Evolutionary conservation across 2,797 vertebrate genomes (phyloP).

Genomic region (Chrysocyon brachyurus): DNA sequence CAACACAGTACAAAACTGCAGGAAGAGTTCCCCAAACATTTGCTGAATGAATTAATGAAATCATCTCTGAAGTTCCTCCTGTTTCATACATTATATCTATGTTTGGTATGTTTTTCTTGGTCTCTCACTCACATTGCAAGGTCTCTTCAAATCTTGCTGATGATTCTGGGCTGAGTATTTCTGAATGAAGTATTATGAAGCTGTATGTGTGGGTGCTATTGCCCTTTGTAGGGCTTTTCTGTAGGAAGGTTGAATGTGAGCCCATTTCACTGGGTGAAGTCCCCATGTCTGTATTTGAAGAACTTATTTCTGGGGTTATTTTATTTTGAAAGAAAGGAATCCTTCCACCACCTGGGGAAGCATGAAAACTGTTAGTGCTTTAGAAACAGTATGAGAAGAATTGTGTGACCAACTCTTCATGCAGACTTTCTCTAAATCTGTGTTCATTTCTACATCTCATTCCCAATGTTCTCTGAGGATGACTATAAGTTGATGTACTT

Average conservation of each 20-base stretch:
- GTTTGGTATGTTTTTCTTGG: not conserved
- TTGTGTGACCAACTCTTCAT: not conserved
- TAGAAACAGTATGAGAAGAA: not conserved
- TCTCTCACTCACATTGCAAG: not conserved
- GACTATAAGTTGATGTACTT: not conserved
- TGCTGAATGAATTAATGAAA: not conserved
- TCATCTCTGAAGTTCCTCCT: not conserved
- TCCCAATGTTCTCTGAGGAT: not conserved
- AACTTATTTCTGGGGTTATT: not conserved
- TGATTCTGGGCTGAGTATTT: not conserved
- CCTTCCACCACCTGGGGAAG: not conserved
- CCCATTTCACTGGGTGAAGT: not conserved
- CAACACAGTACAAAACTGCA: not conserved
- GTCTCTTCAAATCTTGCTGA: not conserved
- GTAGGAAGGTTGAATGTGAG: not conserved
- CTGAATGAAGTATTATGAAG: not conserved
- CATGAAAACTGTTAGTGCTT: not conserved
- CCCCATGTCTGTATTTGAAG: not conserved
- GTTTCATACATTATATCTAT: not conserved
- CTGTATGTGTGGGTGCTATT: not conserved
- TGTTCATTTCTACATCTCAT: not conserved
- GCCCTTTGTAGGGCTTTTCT: not conserved
- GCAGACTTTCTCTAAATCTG: not conserved
- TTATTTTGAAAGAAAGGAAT: constrained; percentile 35
- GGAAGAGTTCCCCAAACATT: not conserved